Base-by-base conservation (phyloP, 2,797 vertebrate species). In the Fistularia commersonii region DNA sequence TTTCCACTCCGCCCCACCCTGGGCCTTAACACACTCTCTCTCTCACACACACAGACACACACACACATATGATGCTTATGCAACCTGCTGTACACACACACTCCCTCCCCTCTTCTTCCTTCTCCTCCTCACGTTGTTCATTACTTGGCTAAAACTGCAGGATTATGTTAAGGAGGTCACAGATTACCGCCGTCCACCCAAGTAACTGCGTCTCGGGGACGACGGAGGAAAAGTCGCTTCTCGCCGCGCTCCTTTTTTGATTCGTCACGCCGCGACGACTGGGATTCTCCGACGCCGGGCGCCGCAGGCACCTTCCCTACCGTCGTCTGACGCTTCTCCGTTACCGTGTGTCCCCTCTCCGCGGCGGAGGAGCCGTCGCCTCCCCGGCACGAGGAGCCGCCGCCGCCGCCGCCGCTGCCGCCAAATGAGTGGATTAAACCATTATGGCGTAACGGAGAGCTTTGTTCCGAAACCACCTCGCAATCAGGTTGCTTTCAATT, bases 381-480 rank as follows among this genome's bases (percentile, higher is more conserved):
- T 66, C 57, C 58, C 75, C 74, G 68, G 72, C 80, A 76, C 68
- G 70, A 74, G 74, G 81, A 80, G 70, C 72, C 71, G 83, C 79
- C 76, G 68, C 73, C 74, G 68, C 69, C n/a, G n/a, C n/a, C n/a
- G n/a, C n/a, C n/a, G n/a, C n/a, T n/a, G n/a, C n/a, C n/a, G n/a
- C 69, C 63, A 85, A 84, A 85, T 74, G 69, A 85, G 81, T 83
- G 81, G 78, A 74, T 84, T 70, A 77, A 77, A 69, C 69, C 77
- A 76, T 84, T 79, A 73, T 33, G 44, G 66, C 66, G 69, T 69
- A 82, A 84, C 80, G 53, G 61, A 79, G 70, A 39, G 51, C 61
- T 72, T 69, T 73, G 39, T 71, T 65, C 76, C 51, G 50, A 75
- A 79, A 71, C 56, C 37, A 46, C 51, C 8, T 54, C 42, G 71